phyloP scores from a whole-genome alignment of 2,797 vertebrate genomes.

The Selene dorsalis region DNA sequence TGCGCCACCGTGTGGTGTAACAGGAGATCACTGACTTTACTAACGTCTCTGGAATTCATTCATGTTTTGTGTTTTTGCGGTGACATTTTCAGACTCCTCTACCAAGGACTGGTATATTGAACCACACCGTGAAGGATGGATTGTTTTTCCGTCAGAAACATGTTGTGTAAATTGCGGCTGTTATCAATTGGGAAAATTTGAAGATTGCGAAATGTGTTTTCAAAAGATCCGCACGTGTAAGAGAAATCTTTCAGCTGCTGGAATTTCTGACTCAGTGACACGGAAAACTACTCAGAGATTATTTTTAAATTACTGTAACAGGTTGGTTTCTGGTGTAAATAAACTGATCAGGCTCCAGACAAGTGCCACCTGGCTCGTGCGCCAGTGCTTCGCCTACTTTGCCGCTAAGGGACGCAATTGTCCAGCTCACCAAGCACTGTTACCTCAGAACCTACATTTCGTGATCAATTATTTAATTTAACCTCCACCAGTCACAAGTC shows the following conservation, averaged over 20 bases:
- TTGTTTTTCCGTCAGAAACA: constrained; percentile 20
- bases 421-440: background rate
- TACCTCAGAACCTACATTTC: background rate
- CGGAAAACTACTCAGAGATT: background rate
- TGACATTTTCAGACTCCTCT: constrained; percentile 1
- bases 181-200: constrained; percentile 3
- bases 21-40: background rate
- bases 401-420: constrained; percentile 41
- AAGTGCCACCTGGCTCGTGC: background rate
- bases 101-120: background rate
- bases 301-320: background rate
- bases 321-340: background rate
- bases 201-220: constrained; percentile 35
- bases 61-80: background rate
- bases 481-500: background rate
- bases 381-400: constrained; percentile 18
- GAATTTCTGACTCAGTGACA: background rate
- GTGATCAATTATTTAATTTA: background rate
- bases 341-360: background rate
- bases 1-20: constrained; percentile 66
- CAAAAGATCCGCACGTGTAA: constrained; percentile 4
- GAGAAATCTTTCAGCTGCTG: background rate
- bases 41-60: no score
- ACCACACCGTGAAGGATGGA: constrained; percentile 32
- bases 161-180: constrained; percentile 48